Evolutionary conservation across 2,888 invertebrate genomes (phyloP), one percentile per base, ranked within the genome.

Genomic region (Pseudeuparius sepicola): DNA sequence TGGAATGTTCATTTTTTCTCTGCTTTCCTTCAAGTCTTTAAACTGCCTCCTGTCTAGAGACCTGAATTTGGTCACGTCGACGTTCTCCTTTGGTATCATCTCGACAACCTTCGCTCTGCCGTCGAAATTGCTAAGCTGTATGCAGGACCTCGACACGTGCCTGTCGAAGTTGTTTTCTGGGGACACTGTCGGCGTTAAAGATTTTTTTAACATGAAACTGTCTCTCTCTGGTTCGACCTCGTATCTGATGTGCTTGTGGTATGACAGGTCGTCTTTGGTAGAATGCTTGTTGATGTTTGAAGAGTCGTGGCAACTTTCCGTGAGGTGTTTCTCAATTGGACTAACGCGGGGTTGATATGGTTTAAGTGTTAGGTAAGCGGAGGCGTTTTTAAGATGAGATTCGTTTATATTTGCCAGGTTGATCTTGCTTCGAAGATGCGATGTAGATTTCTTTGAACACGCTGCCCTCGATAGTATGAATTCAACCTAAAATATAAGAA

Each of bases 211-310:
- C 33, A 37, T 39, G 12, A 41, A 16, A 24, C 36, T 40, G 9
- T 43, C 49, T 5, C 35, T 44, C 45, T 58, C 56, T 3, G 54
- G 43, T 36, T 57, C 60, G 9, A 56, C 55, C 41, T 59, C 60
- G 43, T 62, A 64, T 7, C 63, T 54, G 40, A 65, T 64, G 40
- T 60, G 61, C 49, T 61, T 62, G 34, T 63, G 57, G 48, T 64
- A 64, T 13, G 61, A 59, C 25, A 64, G 60, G 45, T 62, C 62
- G 9, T 47, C 45, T 9, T 48, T 48, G 25, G 47, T 50, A 38
- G 48, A 50, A n/a, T 7, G n/a, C 45, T 60, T 60, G 14, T 49
- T 42, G 3, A 49, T 45, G 44, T 61, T 61, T 2, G 56, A 57
- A n/a, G 54, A 40, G 36, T 61, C 61, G 35, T 51, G 50, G 37